phyloP scores from a whole-genome alignment of 1,140 invertebrate species.

The Lepidotrigona ventralis region DNA sequence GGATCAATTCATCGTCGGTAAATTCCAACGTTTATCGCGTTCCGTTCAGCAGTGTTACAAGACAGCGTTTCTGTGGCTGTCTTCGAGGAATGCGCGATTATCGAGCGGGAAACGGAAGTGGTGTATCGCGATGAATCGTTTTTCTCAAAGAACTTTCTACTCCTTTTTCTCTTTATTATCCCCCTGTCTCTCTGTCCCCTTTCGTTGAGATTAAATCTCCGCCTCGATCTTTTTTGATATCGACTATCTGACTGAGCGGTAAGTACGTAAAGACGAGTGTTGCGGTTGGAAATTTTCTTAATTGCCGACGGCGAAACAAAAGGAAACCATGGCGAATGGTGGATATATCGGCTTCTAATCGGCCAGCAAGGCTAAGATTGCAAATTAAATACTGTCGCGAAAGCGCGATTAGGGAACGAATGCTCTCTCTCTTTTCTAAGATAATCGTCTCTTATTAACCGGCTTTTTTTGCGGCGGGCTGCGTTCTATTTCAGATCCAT shows the following conservation, averaged over 20 bases:
- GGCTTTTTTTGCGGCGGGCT: background rate
- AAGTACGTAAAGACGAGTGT: background rate
- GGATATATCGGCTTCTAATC: constrained; percentile 11
- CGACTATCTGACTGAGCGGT: background rate
- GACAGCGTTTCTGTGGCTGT: background rate
- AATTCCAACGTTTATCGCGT: constrained; percentile 44
- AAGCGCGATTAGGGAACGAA: constrained; percentile 7
- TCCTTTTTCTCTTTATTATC: background rate
- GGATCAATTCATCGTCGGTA: background rate
- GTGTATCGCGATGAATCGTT: constrained; percentile 3
- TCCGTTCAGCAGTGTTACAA: background rate
- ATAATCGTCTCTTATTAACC: constrained; percentile 13
- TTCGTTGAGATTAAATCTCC: no score
- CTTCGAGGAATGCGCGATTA: constrained; percentile 4
- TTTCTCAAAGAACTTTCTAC: background rate
- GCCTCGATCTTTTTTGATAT: background rate
- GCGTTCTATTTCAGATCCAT: constrained; percentile 33
- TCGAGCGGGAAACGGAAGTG: constrained; percentile 5
- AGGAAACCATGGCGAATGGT: background rate
- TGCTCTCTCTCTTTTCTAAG: background rate
- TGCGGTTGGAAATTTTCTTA: constrained; percentile 10
- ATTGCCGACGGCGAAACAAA: constrained; percentile 14
- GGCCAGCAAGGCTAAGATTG: constrained; percentile 42
- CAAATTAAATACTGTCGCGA: constrained; percentile 21
- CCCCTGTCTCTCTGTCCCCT: background rate